These are phyloP conservation scores for Ectemnius continuus DNA, from an alignment of 2,888 invertebrate genomes.

Conservation along the genomic window DNA sequence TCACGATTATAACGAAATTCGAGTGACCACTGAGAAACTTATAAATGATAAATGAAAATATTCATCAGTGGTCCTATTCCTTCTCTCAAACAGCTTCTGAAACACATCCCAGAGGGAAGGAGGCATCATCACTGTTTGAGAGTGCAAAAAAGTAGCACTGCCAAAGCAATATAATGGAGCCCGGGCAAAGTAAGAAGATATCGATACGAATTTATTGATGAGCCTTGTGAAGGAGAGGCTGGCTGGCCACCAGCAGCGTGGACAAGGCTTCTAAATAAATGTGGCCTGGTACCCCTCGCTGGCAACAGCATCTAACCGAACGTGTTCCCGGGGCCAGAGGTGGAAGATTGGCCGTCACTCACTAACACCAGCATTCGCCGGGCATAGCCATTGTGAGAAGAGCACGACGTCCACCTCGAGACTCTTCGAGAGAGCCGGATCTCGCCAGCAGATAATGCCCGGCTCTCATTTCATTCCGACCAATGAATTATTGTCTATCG, in stretches of 20 bases:
- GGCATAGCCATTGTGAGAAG: slow-evolving; percentile 31
- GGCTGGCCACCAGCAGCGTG: slow-evolving; percentile 49
- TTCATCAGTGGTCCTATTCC: too few relatives aligned
- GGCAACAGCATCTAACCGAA: slow-evolving; percentile 60
- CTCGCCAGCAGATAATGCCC: slow-evolving; percentile 42
- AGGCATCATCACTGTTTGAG: too few relatives aligned
- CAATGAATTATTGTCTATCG: slow-evolving; percentile 43
- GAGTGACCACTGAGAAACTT: too few relatives aligned
- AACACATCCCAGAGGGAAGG: too few relatives aligned
- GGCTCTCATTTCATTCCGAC: slow-evolving; percentile 40
- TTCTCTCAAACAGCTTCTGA: too few relatives aligned
- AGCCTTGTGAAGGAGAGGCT: slow-evolving; percentile 17
- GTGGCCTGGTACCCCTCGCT: slow-evolving; percentile 53
- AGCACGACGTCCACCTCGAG: slow-evolving; percentile 21
- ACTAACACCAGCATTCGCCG: slow-evolving; percentile 5
- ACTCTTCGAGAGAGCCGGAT: slow-evolving; percentile 33
- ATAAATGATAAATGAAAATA: too few relatives aligned
- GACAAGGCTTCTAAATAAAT: slow-evolving; percentile 44
- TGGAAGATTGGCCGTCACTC: slow-evolving; percentile 67
- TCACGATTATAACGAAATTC: too few relatives aligned
- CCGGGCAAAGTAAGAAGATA: slow-evolving; percentile 30
- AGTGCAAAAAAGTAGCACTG: too few relatives aligned
- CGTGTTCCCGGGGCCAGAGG: slow-evolving; percentile 53
- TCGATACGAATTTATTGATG: slow-evolving; percentile 42
- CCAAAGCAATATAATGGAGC: too few relatives aligned